Conservation (phyloP, 2,888 invertebrate genomes). For the Ferrisia virgata region DNA sequence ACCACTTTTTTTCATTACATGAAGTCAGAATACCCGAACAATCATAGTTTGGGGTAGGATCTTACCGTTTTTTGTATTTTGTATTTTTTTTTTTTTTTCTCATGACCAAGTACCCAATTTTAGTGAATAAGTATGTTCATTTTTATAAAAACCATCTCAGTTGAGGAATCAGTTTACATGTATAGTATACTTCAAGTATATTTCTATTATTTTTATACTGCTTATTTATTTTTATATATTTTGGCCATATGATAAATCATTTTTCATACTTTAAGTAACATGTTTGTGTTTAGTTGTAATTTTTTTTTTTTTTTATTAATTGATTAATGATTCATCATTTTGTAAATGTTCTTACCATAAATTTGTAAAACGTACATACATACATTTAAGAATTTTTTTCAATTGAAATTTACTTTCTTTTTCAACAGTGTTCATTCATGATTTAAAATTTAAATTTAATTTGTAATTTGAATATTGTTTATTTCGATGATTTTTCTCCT, state of each 20-base stretch:
- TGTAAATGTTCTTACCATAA: too few relatives aligned
- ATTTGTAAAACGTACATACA: too few relatives aligned
- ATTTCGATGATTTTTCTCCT: too few relatives aligned
- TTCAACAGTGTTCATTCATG: too few relatives aligned
- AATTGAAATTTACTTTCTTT: neutral
- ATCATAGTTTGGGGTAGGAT: neutral
- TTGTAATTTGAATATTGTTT: neutral
- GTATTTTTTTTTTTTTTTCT: neutral
- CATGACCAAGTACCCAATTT: neutral
- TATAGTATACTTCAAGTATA: neutral
- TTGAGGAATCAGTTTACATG: neutral
- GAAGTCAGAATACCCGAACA: neutral
- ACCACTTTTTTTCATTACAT: neutral
- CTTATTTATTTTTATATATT: slow-evolving; percentile 26
- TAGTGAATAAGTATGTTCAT: neutral
- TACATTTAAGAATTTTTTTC: too few relatives aligned
- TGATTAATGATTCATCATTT: neutral
- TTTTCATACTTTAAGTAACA: neutral
- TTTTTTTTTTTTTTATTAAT: neutral
- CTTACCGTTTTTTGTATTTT: slow-evolving; percentile 17
- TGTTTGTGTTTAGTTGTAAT: neutral
- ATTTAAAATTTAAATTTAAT: too few relatives aligned
- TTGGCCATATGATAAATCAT: slow-evolving; percentile 15
- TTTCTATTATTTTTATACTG: neutral
- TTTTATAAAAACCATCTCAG: neutral